A percentile compares a stretch with the other conserved stretches of the same genome.
Evolutionary conservation across 1,140 invertebrate species (phyloP).

Genomic region (Sweltsa coloradensis): DNA sequence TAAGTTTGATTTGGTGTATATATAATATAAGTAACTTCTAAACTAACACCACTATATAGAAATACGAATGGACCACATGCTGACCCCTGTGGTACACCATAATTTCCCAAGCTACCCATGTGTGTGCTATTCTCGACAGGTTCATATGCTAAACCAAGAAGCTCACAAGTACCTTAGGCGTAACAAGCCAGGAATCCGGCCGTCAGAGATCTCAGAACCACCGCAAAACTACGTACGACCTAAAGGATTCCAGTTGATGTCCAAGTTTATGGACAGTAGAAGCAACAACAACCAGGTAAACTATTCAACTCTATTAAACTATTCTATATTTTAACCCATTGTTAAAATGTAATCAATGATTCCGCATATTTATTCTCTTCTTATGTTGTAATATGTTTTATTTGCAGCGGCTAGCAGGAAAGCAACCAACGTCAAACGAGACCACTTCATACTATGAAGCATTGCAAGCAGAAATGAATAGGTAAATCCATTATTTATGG

Average conservation of each 20-base stretch:
- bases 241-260: constrained; percentile 33
- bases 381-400: constrained; percentile 13
- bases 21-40: too few species aligned
- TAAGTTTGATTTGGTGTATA: too few species aligned
- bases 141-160: constrained; percentile 54
- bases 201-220: constrained; percentile 38
- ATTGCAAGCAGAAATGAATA: constrained; percentile 38
- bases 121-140: constrained; percentile 34
- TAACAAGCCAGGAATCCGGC: constrained; percentile 43
- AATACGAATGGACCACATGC: too few species aligned
- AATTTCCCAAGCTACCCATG: too few species aligned
- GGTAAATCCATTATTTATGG: too few species aligned
- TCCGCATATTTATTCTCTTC: neutral
- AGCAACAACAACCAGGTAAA: neutral
- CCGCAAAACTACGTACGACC: constrained; percentile 43
- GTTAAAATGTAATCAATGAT: too few species aligned
- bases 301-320: too few species aligned
- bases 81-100: too few species aligned
- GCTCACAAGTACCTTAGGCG: constrained; percentile 50
- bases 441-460: constrained; percentile 29
- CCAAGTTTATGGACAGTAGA: constrained; percentile 2
- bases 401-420: constrained; percentile 2
- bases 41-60: too few species aligned
- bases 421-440: neutral
- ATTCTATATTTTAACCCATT: too few species aligned